Base-by-base conservation (phyloP, 2,113 vertebrate species). In the Drymodes brunneopygia region DNA sequence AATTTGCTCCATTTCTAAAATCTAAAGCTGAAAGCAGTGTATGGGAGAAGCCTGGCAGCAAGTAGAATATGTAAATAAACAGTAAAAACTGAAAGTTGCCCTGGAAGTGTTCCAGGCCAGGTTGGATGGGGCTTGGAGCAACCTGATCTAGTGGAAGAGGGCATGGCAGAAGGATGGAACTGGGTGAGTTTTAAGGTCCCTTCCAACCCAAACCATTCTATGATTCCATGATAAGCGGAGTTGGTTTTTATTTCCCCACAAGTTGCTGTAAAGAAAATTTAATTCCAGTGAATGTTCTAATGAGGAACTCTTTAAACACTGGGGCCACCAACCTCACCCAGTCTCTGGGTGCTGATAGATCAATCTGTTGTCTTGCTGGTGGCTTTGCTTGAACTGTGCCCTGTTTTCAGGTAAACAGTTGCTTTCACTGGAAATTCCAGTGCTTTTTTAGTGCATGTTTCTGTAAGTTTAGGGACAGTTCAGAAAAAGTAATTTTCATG, bases 331-430 rank as follows among this genome's bases (percentile, higher is more conserved):
- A 6, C 14, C 33, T 64, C 28, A 24, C 7, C 33, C 2, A 1
- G 0, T 48, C 4, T 18, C 29, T 25, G 0, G 2, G 5, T 23
- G 31, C 2, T 25, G 61, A 6, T 3, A 31, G 56, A 58, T 36
- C 8, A 7, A 11, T 19, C 45, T 44, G 4, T 21, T 51, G 33
- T 11, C 36, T 15, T 57, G 42, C 22, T 40, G 35, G 9, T 47
- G 56, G 28, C 31, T 88, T 72, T 60, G 7, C 40, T 42, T 69
- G 71, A 65, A 15, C 20, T 27, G 31, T 42, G 31, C 6, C 4
- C 36, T 5, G 0, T n/a, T 57, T 57, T 29, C 22, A 24, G 73
- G 16, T 22, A 35, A 61, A 58, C 2, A 7, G 15, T 23, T 40
- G 8, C n/a, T 92, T 88, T 53, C 67, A 22, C 28, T 72, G 56